phyloP scores from a whole-genome alignment of 2,797 vertebrate species.

The Mycteria americana region DNA sequence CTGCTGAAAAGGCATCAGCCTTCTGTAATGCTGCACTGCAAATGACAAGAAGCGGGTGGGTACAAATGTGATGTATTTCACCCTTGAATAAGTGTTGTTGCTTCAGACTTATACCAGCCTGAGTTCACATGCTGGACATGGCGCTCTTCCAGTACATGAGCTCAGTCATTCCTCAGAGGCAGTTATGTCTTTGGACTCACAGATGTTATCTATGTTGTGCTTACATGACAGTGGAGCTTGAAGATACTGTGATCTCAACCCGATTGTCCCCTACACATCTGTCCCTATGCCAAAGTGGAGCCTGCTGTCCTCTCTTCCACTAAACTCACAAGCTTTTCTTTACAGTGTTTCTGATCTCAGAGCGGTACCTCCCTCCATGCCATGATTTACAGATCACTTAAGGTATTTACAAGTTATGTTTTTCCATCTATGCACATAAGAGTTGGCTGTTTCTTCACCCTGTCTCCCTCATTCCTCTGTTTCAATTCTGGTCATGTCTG shows the following conservation, averaged over 20 bases:
- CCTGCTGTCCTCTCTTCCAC: neutral
- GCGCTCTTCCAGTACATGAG: neutral
- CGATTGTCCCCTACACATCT: neutral
- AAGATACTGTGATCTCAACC: neutral
- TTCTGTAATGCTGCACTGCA: neutral
- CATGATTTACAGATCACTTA: constrained; percentile 13
- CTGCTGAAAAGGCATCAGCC: neutral
- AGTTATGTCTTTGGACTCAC: neutral
- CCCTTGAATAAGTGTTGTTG: neutral
- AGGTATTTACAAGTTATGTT: neutral
- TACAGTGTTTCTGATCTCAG: neutral
- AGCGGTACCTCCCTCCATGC: neutral
- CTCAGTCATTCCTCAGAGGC: neutral
- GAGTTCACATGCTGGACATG: neutral
- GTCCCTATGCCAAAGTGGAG: neutral
- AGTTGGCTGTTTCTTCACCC: neutral
- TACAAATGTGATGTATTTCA: neutral
- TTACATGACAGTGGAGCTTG: neutral
- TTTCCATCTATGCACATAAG: neutral
- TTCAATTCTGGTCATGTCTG: neutral
- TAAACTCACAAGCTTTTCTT: neutral
- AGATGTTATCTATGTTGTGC: neutral
- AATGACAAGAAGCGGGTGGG: neutral
- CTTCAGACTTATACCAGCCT: neutral
- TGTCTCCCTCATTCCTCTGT: neutral